Evolutionary conservation across 2,888 invertebrate genomes (phyloP).

Genomic region (Electrophaes corylata): DNA sequence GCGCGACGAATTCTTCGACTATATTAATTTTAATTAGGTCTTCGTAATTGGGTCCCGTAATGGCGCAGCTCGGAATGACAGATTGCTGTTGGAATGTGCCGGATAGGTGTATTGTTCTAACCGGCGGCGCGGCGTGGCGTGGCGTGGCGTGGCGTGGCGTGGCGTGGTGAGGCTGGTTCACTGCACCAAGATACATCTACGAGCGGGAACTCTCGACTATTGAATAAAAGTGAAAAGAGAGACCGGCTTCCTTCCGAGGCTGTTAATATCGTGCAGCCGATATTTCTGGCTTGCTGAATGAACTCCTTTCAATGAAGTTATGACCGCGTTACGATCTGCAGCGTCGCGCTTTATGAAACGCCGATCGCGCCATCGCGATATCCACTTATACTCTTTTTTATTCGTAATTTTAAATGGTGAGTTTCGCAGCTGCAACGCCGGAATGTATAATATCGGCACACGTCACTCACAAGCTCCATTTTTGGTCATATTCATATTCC

Average conservation of each 20-base stretch:
- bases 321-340: slow-evolving; percentile 3
- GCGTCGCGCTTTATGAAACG: slow-evolving; percentile 2
- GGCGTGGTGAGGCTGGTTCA: too few relatives aligned
- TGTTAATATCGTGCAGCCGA: slow-evolving; percentile 1
- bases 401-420: background rate
- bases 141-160: too few relatives aligned
- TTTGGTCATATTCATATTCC: background rate
- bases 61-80: slow-evolving; percentile 37
- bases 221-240: background rate
- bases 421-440: background rate
- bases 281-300: background rate
- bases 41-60: slow-evolving; percentile 46
- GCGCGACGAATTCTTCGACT: slow-evolving; percentile 42
- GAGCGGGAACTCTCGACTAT: background rate
- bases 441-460: background rate
- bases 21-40: slow-evolving; percentile 55
- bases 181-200: too few relatives aligned
- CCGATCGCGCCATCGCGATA: background rate
- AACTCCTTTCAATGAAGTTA: slow-evolving; percentile 4
- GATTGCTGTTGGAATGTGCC: slow-evolving; percentile 35
- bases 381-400: background rate
- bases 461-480: slow-evolving; percentile 1
- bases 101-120: slow-evolving; percentile 29
- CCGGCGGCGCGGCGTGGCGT: background rate
- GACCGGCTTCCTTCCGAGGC: background rate